Base-by-base conservation (phyloP, 2,888 invertebrate species). In the Tholera decimalis region DNA sequence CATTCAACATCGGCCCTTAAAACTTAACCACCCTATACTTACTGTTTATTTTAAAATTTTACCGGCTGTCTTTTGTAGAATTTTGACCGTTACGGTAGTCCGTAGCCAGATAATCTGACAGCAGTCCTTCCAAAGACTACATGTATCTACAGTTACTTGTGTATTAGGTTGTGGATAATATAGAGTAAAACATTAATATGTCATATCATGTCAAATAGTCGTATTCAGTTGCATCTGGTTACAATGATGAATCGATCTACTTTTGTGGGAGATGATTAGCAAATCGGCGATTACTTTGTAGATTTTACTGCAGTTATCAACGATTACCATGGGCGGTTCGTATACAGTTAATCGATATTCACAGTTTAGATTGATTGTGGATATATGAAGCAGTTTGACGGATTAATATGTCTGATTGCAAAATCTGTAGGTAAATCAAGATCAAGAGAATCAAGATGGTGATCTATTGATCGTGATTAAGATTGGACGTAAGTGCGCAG, bases 391-490 rank as follows among this genome's bases (percentile, higher is more conserved):
- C 28, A 61, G 62, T 39, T 61, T 39, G 13, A 60, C 15, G 9
- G 46, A 61, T 59, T 72, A 28, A 22, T 41, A 60, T 11, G 18
- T 62, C 30, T 20, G 28, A 58, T 59, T 35, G 18, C 22, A n/a
- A 70, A 39, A 37, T 64, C 18, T 59, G 9, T 46, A 37, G 71
- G 71, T 65, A 60, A n/a, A n/a, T n/a, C n/a, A n/a, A n/a, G n/a
- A n/a, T n/a, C n/a, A n/a, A 4, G 7, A 1, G 24, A 61, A 47
- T 61, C 26, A 41, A 47, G 33, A 71, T 71, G 61, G n/a, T 15
- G 28, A 57, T 30, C 28, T 15, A 28, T 9, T 58, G 58, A 58
- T 58, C 13, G 13, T 22, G 8, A 58, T 56, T 22, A 58, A 22
- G 6, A 57, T 53, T 20, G 4, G 13, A 39, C 28, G 56, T 9